A percentile compares a stretch with the other conserved stretches of the same genome.
Conservation (phyloP, 2,888 invertebrate genomes). For the Dolichopus griseipennis region DNA sequence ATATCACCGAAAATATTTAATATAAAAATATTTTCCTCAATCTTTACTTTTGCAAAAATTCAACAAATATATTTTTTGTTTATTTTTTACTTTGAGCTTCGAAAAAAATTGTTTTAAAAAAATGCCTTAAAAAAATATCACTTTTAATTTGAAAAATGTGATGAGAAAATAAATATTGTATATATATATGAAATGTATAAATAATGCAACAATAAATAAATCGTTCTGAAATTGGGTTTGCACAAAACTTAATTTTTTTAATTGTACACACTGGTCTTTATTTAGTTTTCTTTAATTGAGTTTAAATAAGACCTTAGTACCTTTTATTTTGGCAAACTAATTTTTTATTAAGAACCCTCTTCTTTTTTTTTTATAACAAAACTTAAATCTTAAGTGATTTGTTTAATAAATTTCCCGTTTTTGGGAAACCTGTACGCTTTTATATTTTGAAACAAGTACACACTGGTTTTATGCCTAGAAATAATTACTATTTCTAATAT, state of each 20-base stretch:
- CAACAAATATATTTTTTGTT: not conserved
- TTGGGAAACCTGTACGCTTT: conserved; percentile 4
- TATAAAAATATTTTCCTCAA: not conserved
- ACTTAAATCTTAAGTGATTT: too few relatives aligned
- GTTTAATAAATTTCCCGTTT: not conserved
- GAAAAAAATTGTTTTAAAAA: not conserved
- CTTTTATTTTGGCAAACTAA: not conserved
- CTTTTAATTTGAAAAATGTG: not conserved
- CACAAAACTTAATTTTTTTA: too few relatives aligned
- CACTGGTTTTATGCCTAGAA: conserved; percentile 12
- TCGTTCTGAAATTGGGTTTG: too few relatives aligned
- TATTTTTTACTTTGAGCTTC: not conserved
- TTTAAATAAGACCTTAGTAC: conserved; percentile 6
- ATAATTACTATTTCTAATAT: not conserved
- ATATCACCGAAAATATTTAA: not conserved
- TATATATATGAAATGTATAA: too few relatives aligned
- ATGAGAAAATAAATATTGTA: too few relatives aligned
- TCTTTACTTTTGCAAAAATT: not conserved
- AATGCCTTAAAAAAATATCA: not conserved
- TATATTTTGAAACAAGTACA: conserved; percentile 11
- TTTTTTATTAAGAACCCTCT: not conserved
- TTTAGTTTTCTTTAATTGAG: too few relatives aligned
- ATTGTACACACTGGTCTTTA: conserved; percentile 5
- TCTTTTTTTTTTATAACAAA: too few relatives aligned
- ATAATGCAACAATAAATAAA: too few relatives aligned